phyloP scores from a whole-genome alignment of 2,113 vertebrate genomes.

The Egretta garzetta region DNA sequence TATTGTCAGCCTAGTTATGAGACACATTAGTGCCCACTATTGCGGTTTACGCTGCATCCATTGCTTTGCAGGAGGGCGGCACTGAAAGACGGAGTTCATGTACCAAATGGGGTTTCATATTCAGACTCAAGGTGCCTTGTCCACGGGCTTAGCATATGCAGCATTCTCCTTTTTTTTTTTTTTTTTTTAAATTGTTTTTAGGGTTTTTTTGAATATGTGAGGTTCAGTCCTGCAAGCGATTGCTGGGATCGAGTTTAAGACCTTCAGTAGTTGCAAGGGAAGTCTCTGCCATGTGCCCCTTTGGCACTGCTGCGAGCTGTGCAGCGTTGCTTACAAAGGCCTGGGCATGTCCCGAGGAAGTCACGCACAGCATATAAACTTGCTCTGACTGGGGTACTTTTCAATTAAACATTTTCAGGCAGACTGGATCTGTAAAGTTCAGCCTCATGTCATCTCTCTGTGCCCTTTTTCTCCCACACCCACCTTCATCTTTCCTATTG shows the following conservation, averaged over 20 bases:
- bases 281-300: background rate
- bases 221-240: background rate
- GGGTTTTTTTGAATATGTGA: background rate
- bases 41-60: fast-evolving
- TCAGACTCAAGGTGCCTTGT: background rate
- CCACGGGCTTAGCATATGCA: background rate
- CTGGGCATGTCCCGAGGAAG: fast-evolving
- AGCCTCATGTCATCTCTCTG: background rate
- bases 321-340: background rate
- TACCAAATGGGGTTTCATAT: background rate
- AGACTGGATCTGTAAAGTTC: background rate
- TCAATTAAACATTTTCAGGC: background rate
- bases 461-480: background rate
- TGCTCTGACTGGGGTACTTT: background rate
- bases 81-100: background rate
- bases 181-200: background rate
- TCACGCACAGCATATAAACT: background rate
- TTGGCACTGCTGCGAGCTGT: background rate
- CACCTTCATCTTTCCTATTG: background rate
- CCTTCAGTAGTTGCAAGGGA: too few relatives aligned
- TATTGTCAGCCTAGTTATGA: background rate
- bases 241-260: fast-evolving
- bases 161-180: background rate
- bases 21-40: background rate
- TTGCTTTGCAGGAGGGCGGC: background rate